Evolutionary conservation across 2,888 invertebrate species (phyloP).

Genomic region (Slavum lentiscoides): DNA sequence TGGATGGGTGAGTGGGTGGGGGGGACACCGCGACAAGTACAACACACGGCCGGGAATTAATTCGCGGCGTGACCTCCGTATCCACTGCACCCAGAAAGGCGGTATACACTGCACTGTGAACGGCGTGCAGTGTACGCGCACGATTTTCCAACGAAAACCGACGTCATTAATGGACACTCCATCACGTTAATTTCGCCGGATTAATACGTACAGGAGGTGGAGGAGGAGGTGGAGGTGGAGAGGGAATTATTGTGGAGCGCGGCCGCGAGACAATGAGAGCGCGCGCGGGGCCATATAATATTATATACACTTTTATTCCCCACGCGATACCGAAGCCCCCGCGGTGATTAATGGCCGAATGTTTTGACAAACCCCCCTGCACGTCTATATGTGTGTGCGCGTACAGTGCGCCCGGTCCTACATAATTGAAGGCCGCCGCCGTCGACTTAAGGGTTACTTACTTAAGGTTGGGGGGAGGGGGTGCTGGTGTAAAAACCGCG

Average conservation of each 20-base stretch:
- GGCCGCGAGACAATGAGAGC: conserved; percentile 27
- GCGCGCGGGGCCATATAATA: background rate
- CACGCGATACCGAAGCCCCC: background rate
- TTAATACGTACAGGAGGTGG: background rate
- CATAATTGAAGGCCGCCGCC: conserved; percentile 33
- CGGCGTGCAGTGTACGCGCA: background rate
- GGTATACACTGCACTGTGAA: background rate
- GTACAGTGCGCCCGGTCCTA: background rate
- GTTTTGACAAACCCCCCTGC: conserved; percentile 36
- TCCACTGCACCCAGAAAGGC: background rate
- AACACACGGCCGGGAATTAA: conserved; percentile 31
- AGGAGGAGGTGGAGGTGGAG: too few relatives aligned
- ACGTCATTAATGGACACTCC: conserved; percentile 42
- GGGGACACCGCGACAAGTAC: background rate
- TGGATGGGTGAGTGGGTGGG: background rate
- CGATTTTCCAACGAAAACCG: conserved; percentile 30
- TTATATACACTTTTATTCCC: conserved; percentile 28
- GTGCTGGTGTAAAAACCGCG: background rate
- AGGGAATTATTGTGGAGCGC: conserved; percentile 34
- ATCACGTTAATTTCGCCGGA: conserved; percentile 50
- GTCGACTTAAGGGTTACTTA: conserved; percentile 36
- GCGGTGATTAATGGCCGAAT: conserved; percentile 47
- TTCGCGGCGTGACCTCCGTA: conserved; percentile 31
- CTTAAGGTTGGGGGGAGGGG: too few relatives aligned
- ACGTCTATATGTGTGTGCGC: too few relatives aligned